Conservation (phyloP, 2,797 vertebrate species). For the Oreochromis grahami region DNA sequence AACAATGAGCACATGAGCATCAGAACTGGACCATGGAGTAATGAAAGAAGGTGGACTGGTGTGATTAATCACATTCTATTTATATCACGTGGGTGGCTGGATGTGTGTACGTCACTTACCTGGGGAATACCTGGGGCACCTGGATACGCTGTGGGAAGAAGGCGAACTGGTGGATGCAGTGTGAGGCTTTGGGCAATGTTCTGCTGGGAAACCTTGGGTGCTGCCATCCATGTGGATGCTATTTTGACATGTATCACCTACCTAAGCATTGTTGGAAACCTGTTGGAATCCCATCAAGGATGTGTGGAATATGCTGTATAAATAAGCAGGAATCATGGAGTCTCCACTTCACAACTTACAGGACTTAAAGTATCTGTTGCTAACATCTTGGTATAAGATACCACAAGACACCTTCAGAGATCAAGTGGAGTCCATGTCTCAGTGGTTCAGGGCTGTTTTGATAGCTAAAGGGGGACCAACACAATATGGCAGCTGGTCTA, state of each 20-base stretch:
- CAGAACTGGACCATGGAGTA: background rate
- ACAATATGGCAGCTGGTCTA: background rate
- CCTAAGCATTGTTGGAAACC: background rate
- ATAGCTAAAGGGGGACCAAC: background rate
- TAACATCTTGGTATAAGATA: background rate
- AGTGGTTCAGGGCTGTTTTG: background rate
- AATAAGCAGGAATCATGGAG: background rate
- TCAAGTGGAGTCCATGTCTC: background rate
- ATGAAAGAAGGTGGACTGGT: background rate
- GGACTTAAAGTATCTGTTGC: background rate
- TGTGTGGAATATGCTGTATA: background rate
- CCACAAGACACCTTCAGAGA: background rate
- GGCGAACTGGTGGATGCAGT: accelerated
- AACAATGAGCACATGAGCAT: background rate
- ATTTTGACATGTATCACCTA: accelerated
- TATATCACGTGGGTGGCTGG: background rate
- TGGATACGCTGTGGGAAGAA: background rate
- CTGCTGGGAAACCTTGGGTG: background rate
- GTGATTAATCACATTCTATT: background rate
- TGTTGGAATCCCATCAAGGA: accelerated
- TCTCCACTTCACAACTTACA: accelerated
- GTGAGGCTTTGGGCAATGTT: background rate
- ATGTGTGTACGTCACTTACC: background rate
- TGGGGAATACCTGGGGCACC: accelerated
- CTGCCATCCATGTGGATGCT: background rate